Evolutionary conservation across 2,797 vertebrate genomes (phyloP), one percentile per base, ranked within the genome.

Genomic region (Lepilemur ruficaudatus): DNA sequence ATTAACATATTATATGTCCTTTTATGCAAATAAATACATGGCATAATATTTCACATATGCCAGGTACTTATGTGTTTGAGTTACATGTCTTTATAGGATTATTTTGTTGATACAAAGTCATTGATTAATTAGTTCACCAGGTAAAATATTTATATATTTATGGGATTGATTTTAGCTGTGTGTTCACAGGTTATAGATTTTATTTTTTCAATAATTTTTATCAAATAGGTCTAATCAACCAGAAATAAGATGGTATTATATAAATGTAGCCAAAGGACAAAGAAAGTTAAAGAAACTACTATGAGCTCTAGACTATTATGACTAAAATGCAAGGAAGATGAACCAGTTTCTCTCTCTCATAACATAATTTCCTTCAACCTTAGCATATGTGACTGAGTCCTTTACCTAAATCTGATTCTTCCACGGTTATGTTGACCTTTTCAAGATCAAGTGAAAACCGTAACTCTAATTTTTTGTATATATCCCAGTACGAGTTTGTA

Each of bases 401-500:
- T 94, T 89, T 32, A 65, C 13, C 18, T 41, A 30, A 43, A 8
- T 10, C 28, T 38, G 2, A 35, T 72, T 59, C 10, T 92, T 90
- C 38, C 25, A 57, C 20, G 15, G 5, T 70, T 86, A 22, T 87
- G 32, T 35, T 30, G 52, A 76, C 13, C 8, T 70, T 91, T 83
- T 85, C 15, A 76, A 70, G 91, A 38, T 10, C 20, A 72, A 85
- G 4, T 70, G 38, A 12, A 61, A 3, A 79, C 73, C 0, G 32
- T 96, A 48, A 80, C 15, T 93, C 20, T 55, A 7, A 38, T 35
- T 28, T 48, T 81, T 57, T 67, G 4, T 38, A 65, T 63, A 72
- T 38, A 38, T 4, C 4, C 12, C 0, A 89, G 7, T 76, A 46
- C 0, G 1, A 63, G 9, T 55, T 7, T 92, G 0, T 14, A 4